phyloP scores from a whole-genome alignment of 2,888 invertebrate genomes.

The Drosophila nr. medialis region DNA sequence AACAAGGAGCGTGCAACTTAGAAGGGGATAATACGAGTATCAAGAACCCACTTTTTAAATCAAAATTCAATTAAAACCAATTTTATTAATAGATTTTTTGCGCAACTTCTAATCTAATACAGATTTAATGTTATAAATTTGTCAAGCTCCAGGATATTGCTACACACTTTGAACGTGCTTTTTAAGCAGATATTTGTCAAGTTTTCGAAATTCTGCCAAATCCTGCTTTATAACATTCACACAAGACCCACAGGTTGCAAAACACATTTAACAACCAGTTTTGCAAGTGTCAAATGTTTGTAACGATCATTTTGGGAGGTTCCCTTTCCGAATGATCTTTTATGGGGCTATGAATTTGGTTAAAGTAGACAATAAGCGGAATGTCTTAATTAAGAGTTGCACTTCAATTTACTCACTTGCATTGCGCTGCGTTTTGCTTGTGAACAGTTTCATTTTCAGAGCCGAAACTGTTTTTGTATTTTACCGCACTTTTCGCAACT shows the following conservation, averaged over 20 bases:
- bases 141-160: slow-evolving; percentile 9
- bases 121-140: slow-evolving; percentile 1
- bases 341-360: slow-evolving; percentile 53
- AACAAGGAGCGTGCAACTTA: neutral
- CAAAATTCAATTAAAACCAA: neutral
- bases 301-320: slow-evolving; percentile 54
- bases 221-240: slow-evolving; percentile 50
- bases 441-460: slow-evolving; percentile 70
- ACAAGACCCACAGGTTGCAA: slow-evolving; percentile 32
- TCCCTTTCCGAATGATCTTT: slow-evolving; percentile 61
- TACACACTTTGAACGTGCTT: slow-evolving; percentile 31
- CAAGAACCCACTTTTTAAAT: neutral
- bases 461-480: slow-evolving; percentile 19
- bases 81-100: neutral
- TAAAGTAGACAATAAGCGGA: slow-evolving; percentile 38
- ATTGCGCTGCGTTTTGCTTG: slow-evolving; percentile 74
- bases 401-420: slow-evolving; percentile 71
- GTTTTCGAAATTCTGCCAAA: slow-evolving; percentile 45
- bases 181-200: slow-evolving; percentile 23
- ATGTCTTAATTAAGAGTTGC: slow-evolving; percentile 61
- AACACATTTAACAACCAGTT: slow-evolving; percentile 50
- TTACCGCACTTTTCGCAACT: slow-evolving; percentile 38
- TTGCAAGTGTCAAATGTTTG: slow-evolving; percentile 49
- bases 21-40: neutral
- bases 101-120: slow-evolving; percentile 8